These are phyloP conservation scores for Phasianus colchicus DNA, from an alignment of 2,113 vertebrate genomes.

Conservation along the genomic window DNA sequence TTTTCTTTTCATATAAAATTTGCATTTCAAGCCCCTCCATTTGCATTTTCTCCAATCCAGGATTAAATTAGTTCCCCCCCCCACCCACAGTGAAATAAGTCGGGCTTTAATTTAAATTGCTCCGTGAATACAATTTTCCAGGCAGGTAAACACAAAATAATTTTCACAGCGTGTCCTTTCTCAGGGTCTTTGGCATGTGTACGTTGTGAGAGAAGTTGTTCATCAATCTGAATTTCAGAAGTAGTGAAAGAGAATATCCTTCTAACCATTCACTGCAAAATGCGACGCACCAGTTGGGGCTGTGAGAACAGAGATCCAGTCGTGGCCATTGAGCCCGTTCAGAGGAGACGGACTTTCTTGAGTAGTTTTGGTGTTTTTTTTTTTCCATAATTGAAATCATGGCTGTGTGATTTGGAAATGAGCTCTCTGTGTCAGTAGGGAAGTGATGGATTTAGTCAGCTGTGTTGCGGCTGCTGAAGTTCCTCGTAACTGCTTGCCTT, in stretches of 20 bases:
- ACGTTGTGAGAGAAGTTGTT: conserved; percentile 23
- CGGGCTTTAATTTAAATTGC: conserved; percentile 79
- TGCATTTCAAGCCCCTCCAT: conserved; percentile 79
- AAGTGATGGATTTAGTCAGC: conserved; percentile 59
- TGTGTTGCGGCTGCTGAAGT: conserved; percentile 11
- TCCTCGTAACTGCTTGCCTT: conserved; percentile 17
- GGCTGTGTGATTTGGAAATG: conserved; percentile 43
- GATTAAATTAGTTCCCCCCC: conserved; percentile 54
- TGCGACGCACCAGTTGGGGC: neutral
- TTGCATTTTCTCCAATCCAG: conserved; percentile 75
- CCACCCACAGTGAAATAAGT: conserved; percentile 55
- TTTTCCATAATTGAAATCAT: conserved; percentile 51
- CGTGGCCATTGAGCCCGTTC: neutral
- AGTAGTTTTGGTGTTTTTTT: neutral
- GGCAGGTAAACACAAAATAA: conserved; percentile 79
- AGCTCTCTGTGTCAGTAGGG: conserved; percentile 57
- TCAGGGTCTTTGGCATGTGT: conserved; percentile 33
- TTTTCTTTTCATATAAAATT: conserved; percentile 73
- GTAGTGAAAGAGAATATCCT: conserved; percentile 47
- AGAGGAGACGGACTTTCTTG: conserved; percentile 17
- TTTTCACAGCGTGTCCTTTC: conserved; percentile 72
- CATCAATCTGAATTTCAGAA: conserved; percentile 54
- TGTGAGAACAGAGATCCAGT: conserved; percentile 45
- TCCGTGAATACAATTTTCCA: conserved; percentile 78
- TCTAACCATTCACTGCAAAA: conserved; percentile 15